Evolutionary conservation across 2,888 invertebrate species (phyloP).

Genomic region (Deilephila porcellus): DNA sequence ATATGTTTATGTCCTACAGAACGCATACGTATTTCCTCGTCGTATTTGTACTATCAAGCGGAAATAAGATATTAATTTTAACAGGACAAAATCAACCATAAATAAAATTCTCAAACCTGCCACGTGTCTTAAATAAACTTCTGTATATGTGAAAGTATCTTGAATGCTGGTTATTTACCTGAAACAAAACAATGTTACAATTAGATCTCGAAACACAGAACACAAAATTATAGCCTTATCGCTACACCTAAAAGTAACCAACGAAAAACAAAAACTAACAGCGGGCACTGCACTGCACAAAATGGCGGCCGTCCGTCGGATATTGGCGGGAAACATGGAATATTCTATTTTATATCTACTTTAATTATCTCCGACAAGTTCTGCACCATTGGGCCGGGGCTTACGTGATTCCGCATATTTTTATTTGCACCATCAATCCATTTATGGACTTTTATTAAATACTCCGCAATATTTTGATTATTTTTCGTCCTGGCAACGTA

Average conservation of each 20-base stretch:
- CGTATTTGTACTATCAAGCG: too few relatives aligned
- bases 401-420: conserved; percentile 32
- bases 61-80: too few relatives aligned
- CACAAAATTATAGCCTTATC: conserved; percentile 6
- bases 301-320: conserved; percentile 67
- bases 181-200: conserved; percentile 6
- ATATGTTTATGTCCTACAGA: too few relatives aligned
- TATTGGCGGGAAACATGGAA: conserved; percentile 71
- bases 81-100: not conserved
- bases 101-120: not conserved
- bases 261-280: conserved; percentile 23
- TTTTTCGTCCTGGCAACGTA: conserved; percentile 7
- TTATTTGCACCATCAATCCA: conserved; percentile 23
- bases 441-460: conserved; percentile 27
- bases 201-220: not conserved
- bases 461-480: conserved; percentile 4
- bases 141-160: not conserved
- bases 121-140: not conserved
- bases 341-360: conserved; percentile 78
- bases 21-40: too few relatives aligned
- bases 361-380: conserved; percentile 76
- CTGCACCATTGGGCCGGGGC: conserved; percentile 58
- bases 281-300: conserved; percentile 45
- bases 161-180: not conserved
- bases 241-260: not conserved